phyloP scores from a whole-genome alignment of 2,113 vertebrate species.

The Geococcyx californianus region DNA sequence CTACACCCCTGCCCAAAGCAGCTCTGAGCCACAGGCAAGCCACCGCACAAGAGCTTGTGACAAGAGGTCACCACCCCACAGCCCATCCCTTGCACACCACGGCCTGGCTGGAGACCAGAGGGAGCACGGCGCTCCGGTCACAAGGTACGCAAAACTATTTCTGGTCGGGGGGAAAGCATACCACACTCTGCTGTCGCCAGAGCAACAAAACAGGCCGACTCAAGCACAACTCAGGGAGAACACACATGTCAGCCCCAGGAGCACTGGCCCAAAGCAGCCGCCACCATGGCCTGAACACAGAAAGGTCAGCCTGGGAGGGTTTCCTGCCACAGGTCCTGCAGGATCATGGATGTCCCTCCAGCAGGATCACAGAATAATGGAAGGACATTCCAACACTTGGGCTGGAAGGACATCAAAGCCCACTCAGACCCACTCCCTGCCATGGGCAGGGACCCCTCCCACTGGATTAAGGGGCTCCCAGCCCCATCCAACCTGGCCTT shows the following conservation, averaged over 20 bases:
- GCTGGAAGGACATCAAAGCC: too few species aligned
- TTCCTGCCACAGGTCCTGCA: background rate
- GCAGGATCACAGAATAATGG: background rate
- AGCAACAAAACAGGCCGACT: conserved; percentile 72
- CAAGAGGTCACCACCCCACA: conserved; percentile 61
- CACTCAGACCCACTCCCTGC: too few species aligned
- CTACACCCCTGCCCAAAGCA: conserved; percentile 37
- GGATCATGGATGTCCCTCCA: background rate
- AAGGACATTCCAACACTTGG: too few species aligned
- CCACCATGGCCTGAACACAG: fast-evolving
- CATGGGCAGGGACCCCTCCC: too few species aligned
- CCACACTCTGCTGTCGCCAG: conserved; percentile 60
- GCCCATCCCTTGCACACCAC: conserved; percentile 17
- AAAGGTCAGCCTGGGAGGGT: conserved; percentile 35
- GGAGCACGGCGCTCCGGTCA: conserved; percentile 50
- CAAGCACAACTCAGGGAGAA: conserved; percentile 37
- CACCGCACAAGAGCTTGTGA: conserved; percentile 57
- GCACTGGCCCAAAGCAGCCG: background rate
- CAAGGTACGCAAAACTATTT: conserved; percentile 74
- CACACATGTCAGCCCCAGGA: background rate
- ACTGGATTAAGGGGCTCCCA: too few species aligned
- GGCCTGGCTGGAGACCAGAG: conserved; percentile 40
- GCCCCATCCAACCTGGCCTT: too few species aligned
- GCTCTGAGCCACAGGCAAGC: conserved; percentile 43
- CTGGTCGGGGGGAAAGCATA: conserved; percentile 70